phyloP scores from a whole-genome alignment of 2,113 vertebrate species.

The Crotophaga sulcirostris region DNA sequence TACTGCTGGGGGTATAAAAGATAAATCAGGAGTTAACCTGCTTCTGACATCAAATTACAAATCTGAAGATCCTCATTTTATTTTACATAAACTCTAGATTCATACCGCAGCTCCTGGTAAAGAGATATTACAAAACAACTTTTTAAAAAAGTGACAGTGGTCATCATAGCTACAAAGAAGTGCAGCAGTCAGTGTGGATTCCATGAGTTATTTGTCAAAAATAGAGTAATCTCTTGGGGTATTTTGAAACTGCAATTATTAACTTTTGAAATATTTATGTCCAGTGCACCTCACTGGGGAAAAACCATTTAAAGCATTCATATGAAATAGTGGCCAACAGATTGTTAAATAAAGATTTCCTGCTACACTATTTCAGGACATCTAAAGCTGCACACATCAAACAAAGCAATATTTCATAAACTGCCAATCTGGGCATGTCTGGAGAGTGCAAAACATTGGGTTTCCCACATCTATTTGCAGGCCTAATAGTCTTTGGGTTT shows the following conservation, averaged over 20 bases:
- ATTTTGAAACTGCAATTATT: slow-evolving; percentile 27
- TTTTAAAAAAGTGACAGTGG: slow-evolving; percentile 12
- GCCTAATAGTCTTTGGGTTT: neutral
- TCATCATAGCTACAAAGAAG: neutral
- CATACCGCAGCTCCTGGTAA: neutral
- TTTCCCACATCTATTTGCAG: slow-evolving; percentile 41
- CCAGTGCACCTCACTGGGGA: neutral
- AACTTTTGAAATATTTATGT: slow-evolving; percentile 29
- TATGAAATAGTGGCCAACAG: neutral
- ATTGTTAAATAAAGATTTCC: slow-evolving; percentile 13
- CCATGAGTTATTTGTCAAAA: neutral
- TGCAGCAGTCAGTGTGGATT: neutral
- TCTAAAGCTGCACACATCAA: neutral
- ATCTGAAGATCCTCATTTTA: neutral
- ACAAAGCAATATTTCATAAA: neutral
- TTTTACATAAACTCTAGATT: neutral
- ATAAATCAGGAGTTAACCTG: neutral
- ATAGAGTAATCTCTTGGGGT: neutral
- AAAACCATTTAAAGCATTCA: neutral
- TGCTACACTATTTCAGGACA: neutral
- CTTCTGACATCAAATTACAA: neutral
- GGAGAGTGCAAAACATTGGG: neutral
- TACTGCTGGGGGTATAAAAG: neutral
- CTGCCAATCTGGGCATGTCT: neutral
- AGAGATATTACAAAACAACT: neutral